Conservation (phyloP, 2,888 invertebrate species). For the Drosophila quinaria region DNA sequence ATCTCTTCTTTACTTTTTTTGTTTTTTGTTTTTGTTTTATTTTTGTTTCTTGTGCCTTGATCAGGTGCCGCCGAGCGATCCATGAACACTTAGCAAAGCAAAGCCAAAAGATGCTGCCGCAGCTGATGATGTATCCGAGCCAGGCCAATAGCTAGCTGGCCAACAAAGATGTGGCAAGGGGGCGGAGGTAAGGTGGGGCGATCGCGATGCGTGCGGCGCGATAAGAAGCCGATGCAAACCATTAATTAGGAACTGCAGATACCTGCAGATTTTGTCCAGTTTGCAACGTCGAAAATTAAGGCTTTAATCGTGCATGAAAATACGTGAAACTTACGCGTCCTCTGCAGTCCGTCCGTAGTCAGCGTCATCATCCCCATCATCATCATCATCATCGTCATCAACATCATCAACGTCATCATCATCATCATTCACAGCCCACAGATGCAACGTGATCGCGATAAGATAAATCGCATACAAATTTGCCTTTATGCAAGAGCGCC, state of each 20-base stretch:
- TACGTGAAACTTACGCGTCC: conserved; percentile 77
- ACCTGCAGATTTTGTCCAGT: conserved; percentile 65
- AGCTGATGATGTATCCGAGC: conserved; percentile 10
- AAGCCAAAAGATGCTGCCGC: conserved; percentile 49
- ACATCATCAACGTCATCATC: conserved; percentile 27
- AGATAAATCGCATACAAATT: conserved; percentile 80
- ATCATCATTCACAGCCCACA: conserved; percentile 27
- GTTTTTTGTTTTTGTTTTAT: no score
- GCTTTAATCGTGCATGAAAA: conserved; percentile 82
- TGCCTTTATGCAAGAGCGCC: conserved; percentile 68
- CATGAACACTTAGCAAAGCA: conserved; percentile 75
- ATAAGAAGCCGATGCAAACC: conserved; percentile 80
- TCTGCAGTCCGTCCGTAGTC: conserved; percentile 35
- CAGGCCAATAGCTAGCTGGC: conserved; percentile 1
- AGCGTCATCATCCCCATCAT: conserved; percentile 22
- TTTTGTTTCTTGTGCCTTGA: conserved; percentile 53
- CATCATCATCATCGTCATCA: conserved; percentile 4
- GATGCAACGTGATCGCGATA: conserved; percentile 80
- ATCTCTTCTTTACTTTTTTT: conserved; percentile 6
- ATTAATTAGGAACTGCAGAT: conserved; percentile 80
- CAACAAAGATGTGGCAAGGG: conserved; percentile 1
- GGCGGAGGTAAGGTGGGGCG: conserved; percentile 32
- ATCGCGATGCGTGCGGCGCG: conserved; percentile 78
- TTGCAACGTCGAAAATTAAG: conserved; percentile 69
- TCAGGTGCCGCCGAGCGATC: conserved; percentile 71